Evolutionary conservation across 2,113 vertebrate species (phyloP).

Genomic region (Uria lomvia): DNA sequence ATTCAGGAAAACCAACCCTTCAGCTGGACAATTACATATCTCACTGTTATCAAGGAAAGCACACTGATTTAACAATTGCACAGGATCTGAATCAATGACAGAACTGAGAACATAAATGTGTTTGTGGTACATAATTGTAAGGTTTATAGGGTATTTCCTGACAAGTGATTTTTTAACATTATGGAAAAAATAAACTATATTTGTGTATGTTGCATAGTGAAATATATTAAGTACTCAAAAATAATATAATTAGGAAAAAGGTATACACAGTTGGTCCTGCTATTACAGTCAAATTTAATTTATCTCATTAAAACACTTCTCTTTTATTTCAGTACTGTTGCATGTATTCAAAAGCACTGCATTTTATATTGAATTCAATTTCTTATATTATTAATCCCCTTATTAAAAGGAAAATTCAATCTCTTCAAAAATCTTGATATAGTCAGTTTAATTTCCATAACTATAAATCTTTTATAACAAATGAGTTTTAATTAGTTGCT

Average conservation of each 20-base stretch:
- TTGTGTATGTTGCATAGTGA: not conserved
- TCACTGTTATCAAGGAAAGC: not conserved
- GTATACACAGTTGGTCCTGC: not conserved
- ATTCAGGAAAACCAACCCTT: not conserved
- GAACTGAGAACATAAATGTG: not conserved
- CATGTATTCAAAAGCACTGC: not conserved
- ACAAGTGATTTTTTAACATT: not conserved
- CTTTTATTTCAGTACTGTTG: not conserved
- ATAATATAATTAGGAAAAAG: not conserved
- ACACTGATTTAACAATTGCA: not conserved
- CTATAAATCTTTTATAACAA: conserved; percentile 54
- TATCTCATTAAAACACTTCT: not conserved
- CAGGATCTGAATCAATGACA: not conserved
- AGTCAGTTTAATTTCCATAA: conserved; percentile 51
- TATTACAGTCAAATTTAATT: not conserved
- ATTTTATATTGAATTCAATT: conserved; percentile 30
- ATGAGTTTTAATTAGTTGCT: conserved; percentile 55
- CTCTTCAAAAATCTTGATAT: conserved; percentile 45
- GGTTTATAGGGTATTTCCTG: not conserved
- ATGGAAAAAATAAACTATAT: not conserved
- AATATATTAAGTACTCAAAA: not conserved
- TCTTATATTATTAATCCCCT: conserved; percentile 38
- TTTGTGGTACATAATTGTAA: not conserved
- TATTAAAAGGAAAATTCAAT: conserved; percentile 26
- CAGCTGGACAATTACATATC: not conserved